Evolutionary conservation across 2,113 vertebrate genomes (phyloP).

Genomic region (Saguinus midas): DNA sequence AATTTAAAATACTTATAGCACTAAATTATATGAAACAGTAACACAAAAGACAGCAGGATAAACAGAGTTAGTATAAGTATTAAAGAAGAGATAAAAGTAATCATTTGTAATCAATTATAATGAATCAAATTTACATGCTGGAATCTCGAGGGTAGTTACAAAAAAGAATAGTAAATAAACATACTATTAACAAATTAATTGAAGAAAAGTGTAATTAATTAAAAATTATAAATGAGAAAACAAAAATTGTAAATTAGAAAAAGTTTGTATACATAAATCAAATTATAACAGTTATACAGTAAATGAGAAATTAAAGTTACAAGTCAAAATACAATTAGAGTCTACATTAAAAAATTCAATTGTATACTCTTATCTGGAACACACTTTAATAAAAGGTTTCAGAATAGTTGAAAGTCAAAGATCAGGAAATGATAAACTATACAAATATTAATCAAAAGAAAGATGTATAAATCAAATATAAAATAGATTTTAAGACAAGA

Average conservation of each 20-base stretch:
- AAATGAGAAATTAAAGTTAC: not conserved
- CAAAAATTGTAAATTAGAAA: not conserved
- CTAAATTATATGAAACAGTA: not conserved
- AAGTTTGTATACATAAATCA: not conserved
- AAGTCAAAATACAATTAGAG: not conserved
- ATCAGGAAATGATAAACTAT: not conserved
- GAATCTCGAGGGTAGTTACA: not conserved
- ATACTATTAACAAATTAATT: not conserved
- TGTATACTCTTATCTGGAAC: not conserved
- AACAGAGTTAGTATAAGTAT: not conserved
- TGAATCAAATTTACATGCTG: not conserved
- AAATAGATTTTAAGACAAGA: not conserved
- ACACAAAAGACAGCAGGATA: not conserved
- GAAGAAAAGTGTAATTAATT: not conserved
- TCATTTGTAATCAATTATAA: not conserved
- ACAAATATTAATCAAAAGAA: not conserved
- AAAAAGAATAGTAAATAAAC: not conserved
- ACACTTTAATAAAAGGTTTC: not conserved
- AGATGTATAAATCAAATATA: not conserved
- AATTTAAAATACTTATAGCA: not conserved
- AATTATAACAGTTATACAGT: not conserved
- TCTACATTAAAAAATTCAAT: not conserved
- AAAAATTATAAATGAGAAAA: not conserved
- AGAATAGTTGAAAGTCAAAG: not conserved
- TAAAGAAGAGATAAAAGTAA: not conserved